These are phyloP conservation scores for Pachliopta kotzebuea DNA, from an alignment of 2,888 invertebrate genomes.

Conservation along the genomic window DNA sequence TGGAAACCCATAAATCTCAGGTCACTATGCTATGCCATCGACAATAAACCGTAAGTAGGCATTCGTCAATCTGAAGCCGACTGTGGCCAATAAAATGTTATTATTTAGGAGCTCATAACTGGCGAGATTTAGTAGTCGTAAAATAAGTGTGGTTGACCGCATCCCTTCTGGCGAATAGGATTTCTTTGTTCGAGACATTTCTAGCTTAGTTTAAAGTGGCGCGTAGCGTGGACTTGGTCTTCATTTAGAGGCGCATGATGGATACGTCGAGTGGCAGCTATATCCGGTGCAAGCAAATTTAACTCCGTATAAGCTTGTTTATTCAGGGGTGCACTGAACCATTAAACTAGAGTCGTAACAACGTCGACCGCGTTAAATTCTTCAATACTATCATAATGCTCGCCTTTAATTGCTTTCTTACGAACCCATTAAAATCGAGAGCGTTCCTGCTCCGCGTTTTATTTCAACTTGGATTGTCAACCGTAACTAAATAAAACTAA, in stretches of 20 bases:
- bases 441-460: slow-evolving; percentile 63
- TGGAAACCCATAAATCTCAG: slow-evolving; percentile 60
- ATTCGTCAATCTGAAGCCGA: slow-evolving; percentile 65
- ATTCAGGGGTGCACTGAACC: slow-evolving; percentile 78
- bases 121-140: slow-evolving; percentile 71
- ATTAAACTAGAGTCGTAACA: slow-evolving; percentile 71
- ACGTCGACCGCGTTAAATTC: slow-evolving; percentile 73
- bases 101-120: slow-evolving; percentile 77
- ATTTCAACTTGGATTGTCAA: slow-evolving; percentile 53
- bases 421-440: slow-evolving; percentile 69
- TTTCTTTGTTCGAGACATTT: slow-evolving; percentile 46
- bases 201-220: slow-evolving; percentile 51
- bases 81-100: slow-evolving; percentile 71
- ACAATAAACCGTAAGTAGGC: slow-evolving; percentile 62
- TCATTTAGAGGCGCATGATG: slow-evolving; percentile 61
- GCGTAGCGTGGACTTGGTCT: slow-evolving; percentile 41
- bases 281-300: slow-evolving; percentile 78
- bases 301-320: slow-evolving; percentile 74
- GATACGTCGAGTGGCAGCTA: slow-evolving; percentile 72
- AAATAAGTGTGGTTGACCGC: slow-evolving; percentile 61
- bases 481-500: slow-evolving; percentile 56
- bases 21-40: slow-evolving; percentile 56
- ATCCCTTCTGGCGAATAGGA: slow-evolving; percentile 46
- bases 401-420: slow-evolving; percentile 75
- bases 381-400: slow-evolving; percentile 76